Percentiles rank a stretch among this genome's conserved stretches.
Evolutionary conservation across 1,140 invertebrate genomes (phyloP).

Genomic region (Bombus waltoni): DNA sequence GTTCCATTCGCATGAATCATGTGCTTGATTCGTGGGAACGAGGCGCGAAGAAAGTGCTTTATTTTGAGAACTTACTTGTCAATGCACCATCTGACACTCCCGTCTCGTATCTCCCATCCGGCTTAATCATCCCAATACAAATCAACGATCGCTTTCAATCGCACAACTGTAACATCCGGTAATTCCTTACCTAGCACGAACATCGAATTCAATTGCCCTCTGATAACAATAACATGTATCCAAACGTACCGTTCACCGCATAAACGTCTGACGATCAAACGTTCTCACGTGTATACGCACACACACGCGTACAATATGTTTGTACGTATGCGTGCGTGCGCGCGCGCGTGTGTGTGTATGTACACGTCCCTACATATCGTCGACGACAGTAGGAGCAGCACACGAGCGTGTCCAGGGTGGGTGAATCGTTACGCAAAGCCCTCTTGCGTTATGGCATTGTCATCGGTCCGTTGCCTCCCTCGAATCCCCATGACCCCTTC

Average conservation of each 20-base stretch:
- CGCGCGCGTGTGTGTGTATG: neutral
- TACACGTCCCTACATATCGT: conserved; percentile 1
- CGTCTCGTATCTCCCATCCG: no score
- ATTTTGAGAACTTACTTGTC: conserved; percentile 21
- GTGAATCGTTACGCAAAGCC: conserved; percentile 60
- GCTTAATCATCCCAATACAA: neutral
- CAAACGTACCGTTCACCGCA: neutral
- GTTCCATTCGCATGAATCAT: conserved; percentile 39
- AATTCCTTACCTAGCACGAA: neutral
- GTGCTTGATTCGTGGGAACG: conserved; percentile 42
- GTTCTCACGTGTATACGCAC: neutral
- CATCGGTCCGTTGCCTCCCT: conserved; percentile 58
- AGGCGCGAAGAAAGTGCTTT: neutral
- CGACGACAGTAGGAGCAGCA: conserved; percentile 19
- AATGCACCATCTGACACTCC: neutral
- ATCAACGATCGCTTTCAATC: neutral
- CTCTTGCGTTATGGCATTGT: conserved; percentile 68
- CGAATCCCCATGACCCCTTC: conserved; percentile 25
- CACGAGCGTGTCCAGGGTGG: conserved; percentile 34
- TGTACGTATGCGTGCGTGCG: no score
- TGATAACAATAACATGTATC: conserved; percentile 1
- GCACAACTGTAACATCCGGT: neutral
- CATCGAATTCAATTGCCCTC: neutral
- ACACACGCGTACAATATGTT: no score
- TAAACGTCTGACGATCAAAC: neutral